These are phyloP conservation scores for Elephas maximus DNA, from an alignment of 2,113 vertebrate species.

Conservation along the genomic window DNA sequence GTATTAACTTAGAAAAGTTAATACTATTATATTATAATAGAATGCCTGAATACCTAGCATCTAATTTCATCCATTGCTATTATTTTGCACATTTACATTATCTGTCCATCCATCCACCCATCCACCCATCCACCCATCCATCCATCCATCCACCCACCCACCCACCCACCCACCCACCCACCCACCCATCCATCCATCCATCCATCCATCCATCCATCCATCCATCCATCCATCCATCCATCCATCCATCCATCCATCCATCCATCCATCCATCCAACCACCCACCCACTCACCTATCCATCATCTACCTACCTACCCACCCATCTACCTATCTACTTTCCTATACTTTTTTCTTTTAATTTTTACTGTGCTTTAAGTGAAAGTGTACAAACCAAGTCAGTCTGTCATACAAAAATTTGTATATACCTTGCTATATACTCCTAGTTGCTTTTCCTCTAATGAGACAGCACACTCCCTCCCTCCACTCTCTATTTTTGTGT, in stretches of 20 bases:
- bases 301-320: background rate
- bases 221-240: background rate
- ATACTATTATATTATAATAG: background rate
- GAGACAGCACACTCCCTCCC: no score
- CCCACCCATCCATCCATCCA: background rate
- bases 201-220: background rate
- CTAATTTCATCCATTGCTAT: background rate
- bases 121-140: background rate
- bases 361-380: no score
- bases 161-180: background rate
- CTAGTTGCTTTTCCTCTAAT: no score
- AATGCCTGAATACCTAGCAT: fast-evolving
- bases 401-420: no score
- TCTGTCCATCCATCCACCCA: background rate
- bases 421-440: no score
- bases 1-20: background rate
- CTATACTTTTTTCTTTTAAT: no score
- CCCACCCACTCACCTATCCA: background rate
- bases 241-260: background rate
- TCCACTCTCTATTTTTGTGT: no score
- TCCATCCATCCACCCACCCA: background rate
- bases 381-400: no score
- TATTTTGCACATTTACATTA: background rate
- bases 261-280: no score
- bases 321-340: background rate